Conservation (phyloP, 2,888 invertebrate species). For the Endomychus coccineus region DNA sequence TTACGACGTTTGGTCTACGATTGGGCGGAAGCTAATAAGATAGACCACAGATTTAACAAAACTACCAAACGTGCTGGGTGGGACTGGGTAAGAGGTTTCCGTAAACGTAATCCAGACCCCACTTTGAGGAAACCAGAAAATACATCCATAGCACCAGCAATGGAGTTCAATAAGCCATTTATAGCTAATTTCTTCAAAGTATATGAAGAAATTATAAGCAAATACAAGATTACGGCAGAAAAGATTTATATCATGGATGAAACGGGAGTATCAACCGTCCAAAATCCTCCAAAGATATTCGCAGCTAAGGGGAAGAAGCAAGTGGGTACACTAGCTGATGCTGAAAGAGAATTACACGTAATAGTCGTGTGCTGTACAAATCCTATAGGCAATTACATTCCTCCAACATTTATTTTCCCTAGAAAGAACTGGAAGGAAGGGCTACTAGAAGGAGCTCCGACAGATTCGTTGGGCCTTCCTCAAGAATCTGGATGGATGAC, state of each 20-base stretch:
- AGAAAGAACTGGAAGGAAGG: no score
- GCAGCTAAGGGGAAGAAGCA: conserved; percentile 1
- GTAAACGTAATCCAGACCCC: conserved; percentile 7
- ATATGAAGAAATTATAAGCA: conserved; percentile 1
- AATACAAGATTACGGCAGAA: conserved; percentile 3
- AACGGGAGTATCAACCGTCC: conserved; percentile 4
- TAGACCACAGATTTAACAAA: conserved; percentile 4
- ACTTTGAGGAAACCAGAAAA: conserved; percentile 4
- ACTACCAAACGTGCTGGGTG: conserved; percentile 10
- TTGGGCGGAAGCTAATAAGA: conserved; percentile 6
- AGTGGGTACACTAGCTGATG: conserved; percentile 4
- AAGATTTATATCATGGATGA: conserved; percentile 7
- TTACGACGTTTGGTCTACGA: conserved; percentile 5
- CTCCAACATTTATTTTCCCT: conserved; percentile 2
- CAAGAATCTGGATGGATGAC: no score
- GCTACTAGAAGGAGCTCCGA: no score
- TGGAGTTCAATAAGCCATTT: conserved; percentile 8
- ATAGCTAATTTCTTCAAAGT: conserved; percentile 6
- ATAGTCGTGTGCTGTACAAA: conserved; percentile 3
- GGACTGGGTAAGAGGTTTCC: conserved; percentile 14
- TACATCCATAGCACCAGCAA: conserved; percentile 4
- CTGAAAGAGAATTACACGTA: conserved; percentile 1
- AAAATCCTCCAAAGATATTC: conserved; percentile 4
- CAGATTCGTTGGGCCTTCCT: no score
- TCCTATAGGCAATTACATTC: conserved; percentile 5